phyloP scores from a whole-genome alignment of 2,113 vertebrate species.

The Anguilla japonica region DNA sequence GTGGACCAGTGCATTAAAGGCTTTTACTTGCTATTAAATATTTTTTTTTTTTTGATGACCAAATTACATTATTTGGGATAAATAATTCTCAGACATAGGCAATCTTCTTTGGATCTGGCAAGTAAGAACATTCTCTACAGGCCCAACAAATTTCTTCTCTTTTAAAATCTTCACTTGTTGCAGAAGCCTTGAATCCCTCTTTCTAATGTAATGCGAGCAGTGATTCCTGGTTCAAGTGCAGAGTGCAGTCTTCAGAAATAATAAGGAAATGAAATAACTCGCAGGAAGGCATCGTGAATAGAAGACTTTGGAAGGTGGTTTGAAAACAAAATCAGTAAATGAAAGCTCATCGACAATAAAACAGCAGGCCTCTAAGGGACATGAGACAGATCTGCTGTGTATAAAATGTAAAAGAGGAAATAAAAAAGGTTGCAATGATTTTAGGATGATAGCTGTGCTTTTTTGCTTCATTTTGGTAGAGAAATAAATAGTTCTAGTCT shows the following conservation, averaged over 20 bases:
- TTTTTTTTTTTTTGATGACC: constrained; percentile 9
- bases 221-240: neutral
- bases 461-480: constrained; percentile 20
- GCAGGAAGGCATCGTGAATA: neutral
- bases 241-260: neutral
- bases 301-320: neutral
- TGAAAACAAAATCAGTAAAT: neutral
- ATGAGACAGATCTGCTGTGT: constrained; percentile 13
- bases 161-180: neutral
- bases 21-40: constrained; percentile 46
- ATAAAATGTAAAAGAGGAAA: constrained; percentile 27
- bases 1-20: constrained; percentile 58
- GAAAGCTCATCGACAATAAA: constrained; percentile 33
- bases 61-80: constrained; percentile 28
- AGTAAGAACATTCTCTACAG: constrained; percentile 40
- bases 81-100: constrained; percentile 18
- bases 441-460: constrained; percentile 26
- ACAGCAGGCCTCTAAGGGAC: constrained; percentile 33
- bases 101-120: constrained; percentile 62
- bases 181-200: neutral
- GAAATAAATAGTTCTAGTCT: constrained; percentile 11
- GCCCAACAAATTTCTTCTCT: constrained; percentile 29
- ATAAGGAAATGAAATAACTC: neutral
- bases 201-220: neutral
- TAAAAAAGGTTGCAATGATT: constrained; percentile 17